phyloP scores from a whole-genome alignment of 1,140 invertebrate species.

The Scaptomyza pallida region DNA sequence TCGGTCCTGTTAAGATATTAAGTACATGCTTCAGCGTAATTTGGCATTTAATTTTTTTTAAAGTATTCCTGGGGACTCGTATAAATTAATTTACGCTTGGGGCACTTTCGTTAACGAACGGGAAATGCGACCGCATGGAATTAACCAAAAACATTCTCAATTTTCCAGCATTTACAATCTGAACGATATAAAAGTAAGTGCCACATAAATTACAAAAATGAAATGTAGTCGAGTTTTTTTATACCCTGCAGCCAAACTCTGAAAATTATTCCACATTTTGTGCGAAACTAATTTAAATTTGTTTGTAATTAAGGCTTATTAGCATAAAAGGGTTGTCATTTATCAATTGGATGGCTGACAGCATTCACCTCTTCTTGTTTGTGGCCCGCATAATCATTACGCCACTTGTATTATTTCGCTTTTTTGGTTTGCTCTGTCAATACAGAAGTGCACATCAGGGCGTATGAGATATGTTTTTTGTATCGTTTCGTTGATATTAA shows the following conservation, averaged over 20 bases:
- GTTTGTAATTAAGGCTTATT: constrained; percentile 1
- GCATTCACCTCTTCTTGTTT: background rate
- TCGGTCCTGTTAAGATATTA: constrained; percentile 18
- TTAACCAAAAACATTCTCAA: constrained; percentile 20
- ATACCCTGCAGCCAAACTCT: background rate
- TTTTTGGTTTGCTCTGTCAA: background rate
- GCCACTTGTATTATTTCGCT: background rate
- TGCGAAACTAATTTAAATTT: background rate
- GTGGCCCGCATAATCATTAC: background rate
- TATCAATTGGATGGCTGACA: background rate
- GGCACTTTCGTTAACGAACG: background rate
- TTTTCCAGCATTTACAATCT: constrained; percentile 1
- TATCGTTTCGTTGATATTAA: constrained; percentile 43
- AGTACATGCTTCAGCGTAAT: constrained; percentile 4
- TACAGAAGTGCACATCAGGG: background rate
- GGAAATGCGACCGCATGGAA: constrained; percentile 6
- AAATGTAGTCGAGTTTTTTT: background rate
- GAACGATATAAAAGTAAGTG: background rate
- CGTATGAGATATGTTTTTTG: constrained; percentile 19
- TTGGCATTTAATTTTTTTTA: constrained; percentile 34
- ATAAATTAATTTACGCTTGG: constrained; percentile 51
- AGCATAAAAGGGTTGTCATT: background rate
- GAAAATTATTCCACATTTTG: background rate
- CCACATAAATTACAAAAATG: background rate
- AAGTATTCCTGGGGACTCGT: constrained; percentile 38